A percentile compares a stretch with the other conserved stretches of the same genome.
phyloP scores from a whole-genome alignment of 2,888 invertebrate genomes.

The Notodonta dromedarius region DNA sequence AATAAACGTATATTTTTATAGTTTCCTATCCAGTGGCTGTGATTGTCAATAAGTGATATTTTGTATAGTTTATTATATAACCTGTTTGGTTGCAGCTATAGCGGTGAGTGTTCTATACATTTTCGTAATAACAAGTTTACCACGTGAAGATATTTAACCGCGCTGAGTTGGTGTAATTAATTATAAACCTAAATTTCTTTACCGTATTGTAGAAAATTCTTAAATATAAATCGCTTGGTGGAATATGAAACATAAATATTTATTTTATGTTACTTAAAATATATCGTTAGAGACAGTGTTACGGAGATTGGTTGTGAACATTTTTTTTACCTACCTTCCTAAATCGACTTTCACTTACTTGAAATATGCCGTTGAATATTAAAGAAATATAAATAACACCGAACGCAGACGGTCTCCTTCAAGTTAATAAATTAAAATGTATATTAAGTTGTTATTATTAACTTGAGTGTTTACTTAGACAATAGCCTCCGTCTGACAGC shows the following conservation, averaged over 20 bases:
- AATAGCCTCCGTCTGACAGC: slow-evolving; percentile 5
- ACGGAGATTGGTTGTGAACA: background rate
- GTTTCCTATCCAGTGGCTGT: slow-evolving; percentile 56
- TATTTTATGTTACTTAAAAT: background rate
- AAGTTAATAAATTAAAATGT: too few relatives aligned
- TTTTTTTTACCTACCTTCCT: background rate
- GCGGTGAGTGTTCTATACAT: slow-evolving; percentile 46
- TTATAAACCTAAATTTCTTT: background rate
- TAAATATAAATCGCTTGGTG: too few relatives aligned
- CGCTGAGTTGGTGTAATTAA: slow-evolving; percentile 23
- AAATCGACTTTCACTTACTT: slow-evolving; percentile 1
- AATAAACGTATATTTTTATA: slow-evolving; percentile 37
- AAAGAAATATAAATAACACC: background rate
- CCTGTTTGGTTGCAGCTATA: slow-evolving; percentile 26
- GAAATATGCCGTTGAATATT: background rate
- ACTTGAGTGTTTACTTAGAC: slow-evolving; percentile 16
- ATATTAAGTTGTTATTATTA: background rate
- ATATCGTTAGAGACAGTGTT: background rate
- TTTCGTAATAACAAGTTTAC: slow-evolving; percentile 16
- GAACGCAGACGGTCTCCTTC: too few relatives aligned
- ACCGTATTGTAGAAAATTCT: too few relatives aligned
- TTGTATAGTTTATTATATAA: slow-evolving; percentile 37
- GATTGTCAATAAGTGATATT: slow-evolving; percentile 61
- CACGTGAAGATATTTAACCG: slow-evolving; percentile 46
- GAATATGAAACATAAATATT: too few relatives aligned